phyloP scores from a whole-genome alignment of 2,113 vertebrate genomes.

The Sorex araneus region DNA sequence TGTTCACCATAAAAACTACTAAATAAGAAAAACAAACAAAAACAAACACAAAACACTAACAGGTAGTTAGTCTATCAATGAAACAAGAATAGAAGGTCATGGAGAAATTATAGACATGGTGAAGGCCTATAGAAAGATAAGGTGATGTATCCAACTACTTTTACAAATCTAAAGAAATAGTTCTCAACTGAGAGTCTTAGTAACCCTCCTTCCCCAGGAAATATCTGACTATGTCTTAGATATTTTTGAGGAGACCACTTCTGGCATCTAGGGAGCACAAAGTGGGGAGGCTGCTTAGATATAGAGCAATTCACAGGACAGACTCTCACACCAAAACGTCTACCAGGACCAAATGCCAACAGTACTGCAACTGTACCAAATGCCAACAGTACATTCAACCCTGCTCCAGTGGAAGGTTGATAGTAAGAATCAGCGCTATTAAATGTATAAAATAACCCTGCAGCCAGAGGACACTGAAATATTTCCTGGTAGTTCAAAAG shows the following conservation, averaged over 20 bases:
- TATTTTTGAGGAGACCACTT: neutral
- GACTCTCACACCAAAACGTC: neutral
- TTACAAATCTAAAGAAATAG: neutral
- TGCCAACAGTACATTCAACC: neutral
- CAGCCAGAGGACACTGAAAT: neutral
- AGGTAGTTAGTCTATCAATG: neutral
- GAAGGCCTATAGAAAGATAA: neutral
- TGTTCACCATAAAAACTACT: too few relatives aligned
- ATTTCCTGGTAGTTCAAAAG: neutral
- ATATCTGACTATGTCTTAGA: neutral
- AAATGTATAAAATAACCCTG: neutral
- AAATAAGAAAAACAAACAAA: too few relatives aligned
- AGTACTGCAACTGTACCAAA: neutral
- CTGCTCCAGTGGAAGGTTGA: neutral
- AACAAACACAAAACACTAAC: neutral
- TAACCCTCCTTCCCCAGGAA: fast-evolving
- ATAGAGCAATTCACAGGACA: neutral
- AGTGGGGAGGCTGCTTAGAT: neutral
- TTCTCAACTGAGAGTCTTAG: neutral
- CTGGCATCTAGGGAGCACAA: neutral
- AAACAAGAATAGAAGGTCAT: neutral
- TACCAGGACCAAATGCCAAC: neutral
- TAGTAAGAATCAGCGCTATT: neutral
- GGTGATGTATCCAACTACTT: neutral
- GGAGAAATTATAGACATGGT: neutral